These are phyloP conservation scores for Crossaster papposus DNA, from an alignment of 53 echinoderm and acorn worm species.

Conservation along the genomic window DNA sequence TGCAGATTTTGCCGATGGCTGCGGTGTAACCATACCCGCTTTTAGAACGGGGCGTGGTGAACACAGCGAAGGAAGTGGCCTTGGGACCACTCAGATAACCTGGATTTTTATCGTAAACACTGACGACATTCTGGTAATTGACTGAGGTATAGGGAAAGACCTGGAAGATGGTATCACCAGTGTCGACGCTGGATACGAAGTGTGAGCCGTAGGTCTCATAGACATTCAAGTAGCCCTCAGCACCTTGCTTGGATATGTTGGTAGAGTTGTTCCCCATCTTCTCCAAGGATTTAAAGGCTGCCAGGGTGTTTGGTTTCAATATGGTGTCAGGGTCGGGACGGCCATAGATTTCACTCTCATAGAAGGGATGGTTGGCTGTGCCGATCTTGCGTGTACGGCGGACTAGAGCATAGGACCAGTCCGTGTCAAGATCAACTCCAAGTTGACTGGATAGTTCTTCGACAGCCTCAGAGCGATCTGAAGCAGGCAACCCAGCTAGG, in stretches of 20 bases:
- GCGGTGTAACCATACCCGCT: slow-evolving; percentile 18
- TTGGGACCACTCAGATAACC: slow-evolving; percentile 1
- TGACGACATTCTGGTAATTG: neutral
- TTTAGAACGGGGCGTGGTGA: neutral
- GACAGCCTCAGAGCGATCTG: neutral
- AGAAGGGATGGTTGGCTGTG: slow-evolving; percentile 18
- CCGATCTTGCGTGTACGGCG: slow-evolving; percentile 33
- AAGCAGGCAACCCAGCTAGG: slow-evolving; percentile 30
- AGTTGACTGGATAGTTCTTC: slow-evolving; percentile 26
- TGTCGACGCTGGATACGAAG: slow-evolving; percentile 30
- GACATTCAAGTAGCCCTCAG: slow-evolving; percentile 22
- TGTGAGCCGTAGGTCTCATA: slow-evolving; percentile 39
- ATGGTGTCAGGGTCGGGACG: slow-evolving; percentile 21
- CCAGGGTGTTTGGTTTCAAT: neutral
- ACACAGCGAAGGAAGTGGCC: neutral
- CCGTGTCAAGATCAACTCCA: neutral
- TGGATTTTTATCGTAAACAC: neutral
- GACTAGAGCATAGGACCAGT: slow-evolving; percentile 47
- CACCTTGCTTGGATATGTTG: neutral
- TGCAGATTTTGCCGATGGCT: slow-evolving; percentile 23
- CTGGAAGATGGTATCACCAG: slow-evolving; percentile 39
- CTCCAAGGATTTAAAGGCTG: slow-evolving; percentile 24
- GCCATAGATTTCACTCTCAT: slow-evolving; percentile 23
- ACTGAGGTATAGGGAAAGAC: slow-evolving; percentile 13
- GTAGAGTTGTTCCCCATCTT: neutral